Evolutionary conservation across 2,888 invertebrate species (phyloP).

Genomic region (Agrochola lychnidis): DNA sequence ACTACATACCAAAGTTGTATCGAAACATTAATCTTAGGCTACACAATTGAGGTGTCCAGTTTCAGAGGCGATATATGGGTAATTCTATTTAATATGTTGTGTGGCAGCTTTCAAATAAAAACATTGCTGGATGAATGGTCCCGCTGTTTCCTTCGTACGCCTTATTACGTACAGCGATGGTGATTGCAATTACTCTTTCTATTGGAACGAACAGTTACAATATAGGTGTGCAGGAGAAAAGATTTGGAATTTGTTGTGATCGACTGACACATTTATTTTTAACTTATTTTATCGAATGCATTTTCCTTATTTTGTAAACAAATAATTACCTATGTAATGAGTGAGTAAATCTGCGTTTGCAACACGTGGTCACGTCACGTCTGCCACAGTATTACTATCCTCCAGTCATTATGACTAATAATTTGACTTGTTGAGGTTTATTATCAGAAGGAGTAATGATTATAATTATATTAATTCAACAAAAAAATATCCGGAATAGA

Average conservation of each 20-base stretch:
- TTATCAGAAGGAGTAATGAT: not conserved
- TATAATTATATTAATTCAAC: too few species aligned
- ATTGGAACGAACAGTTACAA: not conserved
- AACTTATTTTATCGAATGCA: not conserved
- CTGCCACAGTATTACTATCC: not conserved
- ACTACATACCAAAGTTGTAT: slow-evolving; percentile 42
- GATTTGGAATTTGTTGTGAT: not conserved
- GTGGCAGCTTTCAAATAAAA: slow-evolving; percentile 82
- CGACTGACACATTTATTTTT: not conserved
- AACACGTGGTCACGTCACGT: not conserved
- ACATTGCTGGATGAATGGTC: slow-evolving; percentile 86
- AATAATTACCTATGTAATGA: not conserved
- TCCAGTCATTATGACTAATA: not conserved
- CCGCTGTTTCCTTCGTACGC: slow-evolving; percentile 78
- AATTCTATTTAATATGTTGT: slow-evolving; percentile 79
- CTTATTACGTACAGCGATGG: slow-evolving; percentile 76
- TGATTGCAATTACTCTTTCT: slow-evolving; percentile 38
- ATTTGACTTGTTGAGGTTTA: not conserved
- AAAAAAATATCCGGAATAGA: not conserved
- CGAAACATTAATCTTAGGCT: slow-evolving; percentile 62
- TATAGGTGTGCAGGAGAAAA: not conserved
- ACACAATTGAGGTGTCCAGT: slow-evolving; percentile 72
- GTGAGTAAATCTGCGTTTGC: not conserved
- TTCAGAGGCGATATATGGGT: slow-evolving; percentile 68
- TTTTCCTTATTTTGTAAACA: slow-evolving; percentile 32